These are phyloP conservation scores for Invenusta paracnida DNA, from an alignment of 2,888 invertebrate genomes.

Conservation along the genomic window DNA sequence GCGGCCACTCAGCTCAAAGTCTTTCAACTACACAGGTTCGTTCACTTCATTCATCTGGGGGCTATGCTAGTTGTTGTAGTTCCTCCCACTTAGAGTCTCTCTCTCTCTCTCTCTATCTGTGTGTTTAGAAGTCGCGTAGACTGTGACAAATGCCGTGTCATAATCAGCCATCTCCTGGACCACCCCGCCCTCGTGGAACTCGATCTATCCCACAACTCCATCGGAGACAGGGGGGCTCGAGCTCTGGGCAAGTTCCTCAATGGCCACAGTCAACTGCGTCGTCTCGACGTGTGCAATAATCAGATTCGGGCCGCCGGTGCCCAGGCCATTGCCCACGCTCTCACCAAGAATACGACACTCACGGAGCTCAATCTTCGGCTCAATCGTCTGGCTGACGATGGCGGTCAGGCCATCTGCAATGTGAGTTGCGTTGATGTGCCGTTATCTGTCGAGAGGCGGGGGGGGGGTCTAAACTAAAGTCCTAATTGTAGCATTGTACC, in stretches of 20 bases:
- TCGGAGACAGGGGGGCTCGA: constrained; percentile 59
- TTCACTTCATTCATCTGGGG: no score
- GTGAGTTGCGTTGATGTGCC: no score
- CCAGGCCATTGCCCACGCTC: constrained; percentile 60
- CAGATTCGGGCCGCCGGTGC: constrained; percentile 57
- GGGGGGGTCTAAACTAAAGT: no score
- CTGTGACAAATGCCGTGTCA: constrained; percentile 58
- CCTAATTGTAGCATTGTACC: no score
- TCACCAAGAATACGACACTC: constrained; percentile 58
- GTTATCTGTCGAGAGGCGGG: no score
- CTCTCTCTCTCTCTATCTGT: background rate
- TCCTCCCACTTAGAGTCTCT: no score
- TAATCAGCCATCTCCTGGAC: constrained; percentile 59
- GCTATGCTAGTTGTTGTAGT: no score
- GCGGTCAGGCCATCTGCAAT: constrained; percentile 59
- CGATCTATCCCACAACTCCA: constrained; percentile 59
- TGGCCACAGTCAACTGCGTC: constrained; percentile 56
- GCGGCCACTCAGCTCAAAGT: constrained; percentile 54
- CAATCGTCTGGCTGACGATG: constrained; percentile 60
- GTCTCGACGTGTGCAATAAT: constrained; percentile 53
- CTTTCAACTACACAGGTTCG: constrained; percentile 56
- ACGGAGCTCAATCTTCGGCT: constrained; percentile 54
- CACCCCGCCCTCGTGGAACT: constrained; percentile 57
- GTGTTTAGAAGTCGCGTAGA: constrained; percentile 50
- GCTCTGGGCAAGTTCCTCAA: constrained; percentile 61